Evolutionary conservation across 1,140 invertebrate genomes (phyloP), one percentile per base, ranked within the genome.

Genomic region (Solenopsis invicta): DNA sequence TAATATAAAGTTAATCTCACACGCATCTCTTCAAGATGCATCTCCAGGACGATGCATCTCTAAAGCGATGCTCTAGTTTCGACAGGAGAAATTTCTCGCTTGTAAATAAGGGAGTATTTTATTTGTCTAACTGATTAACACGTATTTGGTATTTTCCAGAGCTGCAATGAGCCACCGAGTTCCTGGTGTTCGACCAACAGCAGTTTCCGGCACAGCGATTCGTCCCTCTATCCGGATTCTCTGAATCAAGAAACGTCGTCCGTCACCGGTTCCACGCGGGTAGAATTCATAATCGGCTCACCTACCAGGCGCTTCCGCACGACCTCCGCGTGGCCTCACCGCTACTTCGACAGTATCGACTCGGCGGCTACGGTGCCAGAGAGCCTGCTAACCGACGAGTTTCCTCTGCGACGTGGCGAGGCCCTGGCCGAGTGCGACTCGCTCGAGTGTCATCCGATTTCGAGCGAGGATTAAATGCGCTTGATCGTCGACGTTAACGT

Each of bases 301-400:
- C 94, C 94, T 13, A 94, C 93, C 5, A 90, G 93, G 82, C 92
- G 91, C 29, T 95, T 94, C 24, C 87, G 92, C 12, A 91, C 91
- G 45, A 93, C 86, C 50, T 80, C 88, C 0, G 88, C 93, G 0
- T 94, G 93, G 94, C 93, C 92, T 2, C 92, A 93, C 37, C 91
- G 88, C 6, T 96, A 95, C 88, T 96, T 96, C 87, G 96, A 96
- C 87, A 96, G 96, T 90, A 96, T 96, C 61, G 96, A 96, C 88
- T 95, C 95, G 6, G 92, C 94, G 29, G 92, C 89, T 16, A 56
- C 92, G 50, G 86, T 89, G 29, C 90, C 91, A 0, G 94, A 94
- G 24, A 94, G 93, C 85, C 90, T 96, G 61, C 85, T 90, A 74
- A 93, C 94, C 87, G 91, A 95, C 90, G 93, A 95, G 88, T 94